Percentiles rank a stretch among this genome's conserved stretches.
Conservation (phyloP, 2,797 vertebrate species). For the Sebastes minor region DNA sequence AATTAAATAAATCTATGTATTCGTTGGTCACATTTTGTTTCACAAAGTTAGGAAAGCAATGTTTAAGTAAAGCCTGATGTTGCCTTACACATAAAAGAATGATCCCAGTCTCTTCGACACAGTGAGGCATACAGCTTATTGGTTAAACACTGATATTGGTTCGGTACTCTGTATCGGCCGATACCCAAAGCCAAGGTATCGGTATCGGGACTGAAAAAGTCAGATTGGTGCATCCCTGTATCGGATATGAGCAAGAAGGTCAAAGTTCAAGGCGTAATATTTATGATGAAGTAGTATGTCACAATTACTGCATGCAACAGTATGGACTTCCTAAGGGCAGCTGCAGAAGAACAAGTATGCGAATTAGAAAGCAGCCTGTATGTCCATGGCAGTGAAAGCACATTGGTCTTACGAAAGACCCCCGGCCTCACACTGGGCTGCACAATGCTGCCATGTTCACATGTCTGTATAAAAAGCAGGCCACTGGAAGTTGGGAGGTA, state of each 20-base stretch:
- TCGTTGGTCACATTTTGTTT: too few species aligned
- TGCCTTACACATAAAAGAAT: too few species aligned
- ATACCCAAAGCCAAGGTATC: too few species aligned
- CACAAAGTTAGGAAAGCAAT: too few species aligned
- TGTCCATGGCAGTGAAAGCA: background rate
- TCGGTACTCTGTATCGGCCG: too few species aligned
- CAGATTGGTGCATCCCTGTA: too few species aligned
- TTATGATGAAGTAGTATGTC: background rate
- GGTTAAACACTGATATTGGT: too few species aligned
- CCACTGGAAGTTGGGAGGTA: slow-evolving; percentile 12
- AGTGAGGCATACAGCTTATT: too few species aligned
- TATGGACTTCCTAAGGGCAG: background rate
- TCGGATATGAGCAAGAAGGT: background rate
- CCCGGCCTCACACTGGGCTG: background rate
- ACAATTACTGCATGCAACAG: background rate
- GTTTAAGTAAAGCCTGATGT: too few species aligned
- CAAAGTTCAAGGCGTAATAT: background rate
- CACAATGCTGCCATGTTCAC: slow-evolving; percentile 16
- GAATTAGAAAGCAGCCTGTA: background rate
- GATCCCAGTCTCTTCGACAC: too few species aligned
- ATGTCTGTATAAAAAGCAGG: background rate
- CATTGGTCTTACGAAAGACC: slow-evolving; percentile 10
- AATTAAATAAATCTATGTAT: too few species aligned
- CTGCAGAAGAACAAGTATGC: background rate
- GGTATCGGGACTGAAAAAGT: too few species aligned